These are phyloP conservation scores for Halichoerus grypus DNA, from an alignment of 2,113 vertebrate genomes.

Conservation along the genomic window DNA sequence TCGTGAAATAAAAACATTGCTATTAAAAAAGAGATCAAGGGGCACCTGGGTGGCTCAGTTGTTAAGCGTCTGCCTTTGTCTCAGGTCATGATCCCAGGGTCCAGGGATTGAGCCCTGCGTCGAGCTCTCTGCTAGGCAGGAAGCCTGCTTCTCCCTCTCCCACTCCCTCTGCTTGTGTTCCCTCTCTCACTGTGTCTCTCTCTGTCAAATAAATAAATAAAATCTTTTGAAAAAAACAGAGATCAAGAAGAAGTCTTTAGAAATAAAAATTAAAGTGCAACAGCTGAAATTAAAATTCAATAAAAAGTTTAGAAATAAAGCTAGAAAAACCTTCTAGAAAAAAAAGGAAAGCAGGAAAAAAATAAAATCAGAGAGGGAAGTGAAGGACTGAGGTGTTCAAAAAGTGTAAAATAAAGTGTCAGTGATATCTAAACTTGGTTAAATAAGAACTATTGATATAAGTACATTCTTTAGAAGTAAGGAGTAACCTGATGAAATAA, in stretches of 20 bases:
- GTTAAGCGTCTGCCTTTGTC: too few relatives aligned
- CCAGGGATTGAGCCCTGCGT: too few relatives aligned
- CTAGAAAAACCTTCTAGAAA: not conserved
- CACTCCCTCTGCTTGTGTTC: too few relatives aligned
- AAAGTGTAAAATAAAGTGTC: constrained; percentile 3
- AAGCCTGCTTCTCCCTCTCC: too few relatives aligned
- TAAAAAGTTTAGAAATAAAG: not conserved
- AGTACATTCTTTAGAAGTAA: not conserved
- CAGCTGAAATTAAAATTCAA: constrained; percentile 1
- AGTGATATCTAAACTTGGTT: not conserved
- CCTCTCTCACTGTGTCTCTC: too few relatives aligned
- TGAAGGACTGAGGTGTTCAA: not conserved
- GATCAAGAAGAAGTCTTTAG: not conserved
- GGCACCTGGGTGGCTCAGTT: too few relatives aligned
- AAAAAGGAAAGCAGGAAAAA: not conserved
- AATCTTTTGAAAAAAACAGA: not conserved
- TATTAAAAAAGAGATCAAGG: constrained; percentile 30
- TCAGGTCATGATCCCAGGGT: too few relatives aligned
- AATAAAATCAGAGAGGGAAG: not conserved
- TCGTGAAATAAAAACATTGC: not conserved
- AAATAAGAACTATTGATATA: not conserved
- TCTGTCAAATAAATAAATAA: too few relatives aligned
- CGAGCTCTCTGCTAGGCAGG: too few relatives aligned
- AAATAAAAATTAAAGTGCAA: constrained; percentile 18
- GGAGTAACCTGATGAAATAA: not conserved